phyloP scores from a whole-genome alignment of 2,888 invertebrate genomes.

The Pristionchus entomophagus region DNA sequence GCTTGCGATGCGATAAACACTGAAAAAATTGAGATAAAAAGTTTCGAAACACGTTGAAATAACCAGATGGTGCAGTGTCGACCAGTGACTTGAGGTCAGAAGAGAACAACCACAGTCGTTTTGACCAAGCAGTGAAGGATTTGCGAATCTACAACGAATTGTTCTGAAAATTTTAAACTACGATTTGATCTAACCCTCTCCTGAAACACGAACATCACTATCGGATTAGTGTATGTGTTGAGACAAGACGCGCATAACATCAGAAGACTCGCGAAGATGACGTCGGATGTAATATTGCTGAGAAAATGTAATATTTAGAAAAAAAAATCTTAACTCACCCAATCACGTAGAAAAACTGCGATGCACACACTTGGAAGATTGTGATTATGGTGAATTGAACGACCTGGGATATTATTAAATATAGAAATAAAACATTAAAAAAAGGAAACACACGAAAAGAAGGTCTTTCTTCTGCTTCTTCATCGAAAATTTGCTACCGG shows the following conservation, averaged over 20 bases:
- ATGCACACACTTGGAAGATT: background rate
- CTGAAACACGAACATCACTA: constrained; percentile 29
- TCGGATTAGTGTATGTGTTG: constrained; percentile 9
- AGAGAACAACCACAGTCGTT: background rate
- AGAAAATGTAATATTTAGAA: background rate
- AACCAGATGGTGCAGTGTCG: background rate
- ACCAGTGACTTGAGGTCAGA: background rate
- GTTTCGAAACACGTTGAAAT: too few relatives aligned
- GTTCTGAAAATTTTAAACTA: background rate
- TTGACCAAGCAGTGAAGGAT: background rate
- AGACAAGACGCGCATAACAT: background rate
- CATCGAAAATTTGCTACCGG: background rate
- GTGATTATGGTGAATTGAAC: constrained; percentile 35
- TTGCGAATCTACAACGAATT: background rate
- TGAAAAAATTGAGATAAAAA: background rate
- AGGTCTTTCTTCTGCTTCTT: constrained; percentile 27
- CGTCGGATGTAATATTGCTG: background rate
- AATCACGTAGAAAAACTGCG: constrained; percentile 15
- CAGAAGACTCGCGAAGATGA: background rate
- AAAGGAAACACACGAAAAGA: background rate
- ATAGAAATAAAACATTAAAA: background rate
- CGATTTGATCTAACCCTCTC: background rate
- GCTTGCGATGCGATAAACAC: background rate
- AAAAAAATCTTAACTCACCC: background rate
- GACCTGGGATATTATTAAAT: background rate